These are phyloP conservation scores for Epirrita christyi DNA, from an alignment of 2,888 invertebrate species.

Conservation along the genomic window DNA sequence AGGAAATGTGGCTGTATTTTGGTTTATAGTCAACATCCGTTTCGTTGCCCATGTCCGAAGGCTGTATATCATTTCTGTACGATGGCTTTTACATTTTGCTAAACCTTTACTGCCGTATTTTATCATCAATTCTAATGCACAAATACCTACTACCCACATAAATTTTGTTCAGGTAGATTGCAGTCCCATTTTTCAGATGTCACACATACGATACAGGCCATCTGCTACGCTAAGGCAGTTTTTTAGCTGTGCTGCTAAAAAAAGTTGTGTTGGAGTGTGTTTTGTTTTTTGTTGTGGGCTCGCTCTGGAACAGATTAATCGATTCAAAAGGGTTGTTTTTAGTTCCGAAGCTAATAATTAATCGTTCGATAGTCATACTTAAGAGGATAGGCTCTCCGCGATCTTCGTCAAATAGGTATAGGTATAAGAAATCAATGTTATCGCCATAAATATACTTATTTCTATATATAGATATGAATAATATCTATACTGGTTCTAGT, in stretches of 20 bases:
- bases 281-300: not conserved
- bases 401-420: no score
- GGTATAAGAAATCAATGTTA: no score
- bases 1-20: constrained; percentile 14
- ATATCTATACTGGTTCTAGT: no score
- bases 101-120: constrained; percentile 12
- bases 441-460: no score
- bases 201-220: constrained; percentile 18
- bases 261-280: not conserved
- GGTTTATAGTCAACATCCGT: constrained; percentile 26
- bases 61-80: constrained; percentile 20
- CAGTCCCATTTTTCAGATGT: constrained; percentile 28
- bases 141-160: not conserved
- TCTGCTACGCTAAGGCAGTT: constrained; percentile 18
- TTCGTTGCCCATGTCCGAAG: constrained; percentile 21
- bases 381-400: no score
- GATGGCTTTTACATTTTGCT: constrained; percentile 4
- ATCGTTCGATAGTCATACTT: no score
- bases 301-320: no score
- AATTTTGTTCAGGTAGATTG: constrained; percentile 21
- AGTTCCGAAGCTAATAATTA: no score
- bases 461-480: no score
- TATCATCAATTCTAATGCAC: constrained; percentile 10
- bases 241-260: constrained; percentile 6
- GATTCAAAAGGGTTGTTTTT: no score